Evolutionary conservation across 2,113 vertebrate genomes (phyloP), one percentile per base, ranked within the genome.

Genomic region (Madoqua kirkii): DNA sequence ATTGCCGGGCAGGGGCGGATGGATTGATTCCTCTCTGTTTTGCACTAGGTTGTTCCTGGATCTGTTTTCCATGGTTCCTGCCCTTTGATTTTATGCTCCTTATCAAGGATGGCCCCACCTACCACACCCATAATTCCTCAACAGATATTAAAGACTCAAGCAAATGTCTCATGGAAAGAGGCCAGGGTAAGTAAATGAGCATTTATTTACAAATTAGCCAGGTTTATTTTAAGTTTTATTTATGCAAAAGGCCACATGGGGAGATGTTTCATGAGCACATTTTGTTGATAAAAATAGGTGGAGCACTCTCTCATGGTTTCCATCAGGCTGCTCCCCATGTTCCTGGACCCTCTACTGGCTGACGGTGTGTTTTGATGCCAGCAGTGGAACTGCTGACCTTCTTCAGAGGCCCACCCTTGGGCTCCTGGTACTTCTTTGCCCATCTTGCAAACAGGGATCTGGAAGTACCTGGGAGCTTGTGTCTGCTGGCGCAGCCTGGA

Each of bases 61-160:
- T 85, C 25, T 90, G 27, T 71, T 93, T 96, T 92, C 88, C 59
- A 3, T 71, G 67, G 27, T 81, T 92, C 40, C 62, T 97, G 85
- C 94, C 95, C 91, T 97, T 98, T 96, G 93, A 64, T 78, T 97
- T 97, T 88, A 96, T 91, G 59, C n/a, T 92, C 5, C 64, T 96
- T 96, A 96, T 97, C 97, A 93, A 91, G 59, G 29, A 50, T 62
- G 54, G 59, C 94, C 48, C 23, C 95, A 93, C 92, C 88, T 33
- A 76, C 74, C 82, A 52, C 93, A 89, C 94, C 91, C 59, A 55
- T 21, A 91, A 52, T 81, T 92, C 87, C 54, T 91, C 57, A 85
- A 52, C 81, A 94, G 74, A 78, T 96, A 92, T 16, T 82, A 21
- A 67, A 89, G 43, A 55, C 3, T 96, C 60, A 83, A 95, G 57